Conservation (phyloP, 2,797 vertebrate species). For the Rhinoraja longicauda region DNA sequence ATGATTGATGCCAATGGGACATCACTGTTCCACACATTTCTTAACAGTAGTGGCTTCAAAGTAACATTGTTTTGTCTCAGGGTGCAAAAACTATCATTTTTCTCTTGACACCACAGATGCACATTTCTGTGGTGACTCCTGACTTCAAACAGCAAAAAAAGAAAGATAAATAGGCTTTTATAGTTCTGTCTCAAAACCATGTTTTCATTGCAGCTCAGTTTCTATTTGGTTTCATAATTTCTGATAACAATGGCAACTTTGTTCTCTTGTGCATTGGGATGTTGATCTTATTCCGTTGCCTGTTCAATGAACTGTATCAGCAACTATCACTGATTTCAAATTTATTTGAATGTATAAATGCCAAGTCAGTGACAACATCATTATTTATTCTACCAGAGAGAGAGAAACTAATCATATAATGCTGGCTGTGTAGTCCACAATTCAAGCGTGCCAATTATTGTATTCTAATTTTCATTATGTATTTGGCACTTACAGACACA, state of each 20-base stretch:
- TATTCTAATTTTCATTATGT: neutral
- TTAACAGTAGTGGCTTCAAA: neutral
- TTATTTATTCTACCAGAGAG: neutral
- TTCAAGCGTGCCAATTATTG: neutral
- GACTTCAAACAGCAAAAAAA: neutral
- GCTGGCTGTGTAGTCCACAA: neutral
- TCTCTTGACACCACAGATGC: neutral
- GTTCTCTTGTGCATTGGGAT: neutral
- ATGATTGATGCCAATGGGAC: neutral
- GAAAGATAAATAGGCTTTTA: neutral
- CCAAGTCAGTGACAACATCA: neutral
- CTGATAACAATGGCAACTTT: neutral
- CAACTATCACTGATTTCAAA: neutral
- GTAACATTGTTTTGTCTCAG: neutral
- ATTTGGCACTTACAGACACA: neutral
- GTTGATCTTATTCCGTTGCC: too few relatives aligned
- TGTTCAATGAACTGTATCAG: neutral
- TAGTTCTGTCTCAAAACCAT: neutral
- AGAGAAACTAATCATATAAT: neutral
- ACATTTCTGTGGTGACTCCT: neutral
- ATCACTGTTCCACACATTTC: neutral
- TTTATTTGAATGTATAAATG: neutral
- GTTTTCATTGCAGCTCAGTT: neutral
- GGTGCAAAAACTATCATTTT: neutral
- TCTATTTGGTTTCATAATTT: neutral